Percentiles rank a stretch among this genome's conserved stretches.
These are phyloP conservation scores for Ictidomys tridecemlineatus DNA, from an alignment of 2,113 vertebrate species.

Conservation along the genomic window DNA sequence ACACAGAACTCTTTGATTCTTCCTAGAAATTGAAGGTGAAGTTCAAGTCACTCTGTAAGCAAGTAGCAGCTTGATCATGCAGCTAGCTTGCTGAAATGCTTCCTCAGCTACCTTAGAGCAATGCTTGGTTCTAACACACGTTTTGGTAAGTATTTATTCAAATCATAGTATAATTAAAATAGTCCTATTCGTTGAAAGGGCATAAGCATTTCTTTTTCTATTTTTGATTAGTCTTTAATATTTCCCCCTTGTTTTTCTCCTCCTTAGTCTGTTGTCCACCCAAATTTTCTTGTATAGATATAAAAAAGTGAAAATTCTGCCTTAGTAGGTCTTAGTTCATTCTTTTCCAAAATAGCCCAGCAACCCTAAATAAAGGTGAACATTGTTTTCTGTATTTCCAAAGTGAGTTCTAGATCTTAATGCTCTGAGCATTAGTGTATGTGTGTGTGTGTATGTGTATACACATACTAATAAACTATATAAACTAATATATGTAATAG, in stretches of 20 bases:
- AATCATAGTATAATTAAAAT: constrained; percentile 2
- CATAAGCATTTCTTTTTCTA: neutral
- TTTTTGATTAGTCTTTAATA: constrained; percentile 2
- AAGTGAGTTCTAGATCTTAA: constrained; percentile 34
- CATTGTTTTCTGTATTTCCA: constrained; percentile 12
- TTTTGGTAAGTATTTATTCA: constrained; percentile 29
- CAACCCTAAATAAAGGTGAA: neutral
- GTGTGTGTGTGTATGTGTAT: neutral
- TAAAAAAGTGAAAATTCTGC: constrained; percentile 7
- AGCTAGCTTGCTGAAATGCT: neutral
- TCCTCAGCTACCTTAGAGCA: neutral
- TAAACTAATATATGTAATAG: too few relatives aligned
- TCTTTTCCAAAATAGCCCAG: constrained; percentile 39
- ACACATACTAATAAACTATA: too few relatives aligned
- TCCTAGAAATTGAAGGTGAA: neutral
- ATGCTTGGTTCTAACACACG: neutral
- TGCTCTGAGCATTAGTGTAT: neutral
- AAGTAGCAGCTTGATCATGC: neutral
- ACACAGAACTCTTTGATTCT: neutral
- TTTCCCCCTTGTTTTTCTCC: neutral
- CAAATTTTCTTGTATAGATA: neutral
- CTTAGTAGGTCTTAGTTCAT: neutral
- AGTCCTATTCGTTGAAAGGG: neutral
- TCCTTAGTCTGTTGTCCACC: neutral
- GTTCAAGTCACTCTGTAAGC: neutral